Conservation (phyloP, 2,888 invertebrate genomes). For the Pharmacophagus antenor region DNA sequence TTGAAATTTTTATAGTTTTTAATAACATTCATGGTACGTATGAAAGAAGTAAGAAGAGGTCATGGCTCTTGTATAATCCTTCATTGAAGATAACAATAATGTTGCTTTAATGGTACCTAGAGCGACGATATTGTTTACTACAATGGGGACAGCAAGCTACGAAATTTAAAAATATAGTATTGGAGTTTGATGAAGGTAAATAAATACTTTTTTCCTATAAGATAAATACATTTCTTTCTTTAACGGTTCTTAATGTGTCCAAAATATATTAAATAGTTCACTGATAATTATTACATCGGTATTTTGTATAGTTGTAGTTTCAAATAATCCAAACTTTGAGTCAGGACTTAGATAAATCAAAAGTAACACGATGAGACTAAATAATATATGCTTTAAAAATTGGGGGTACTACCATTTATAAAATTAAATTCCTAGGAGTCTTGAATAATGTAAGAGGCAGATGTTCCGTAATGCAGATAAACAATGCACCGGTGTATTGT, state of each 20-base stretch:
- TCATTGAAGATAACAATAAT: neutral
- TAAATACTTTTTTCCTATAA: neutral
- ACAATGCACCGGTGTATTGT: conserved; percentile 21
- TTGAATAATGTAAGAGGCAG: conserved; percentile 17
- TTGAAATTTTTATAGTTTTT: too few species aligned
- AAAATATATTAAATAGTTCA: too few species aligned
- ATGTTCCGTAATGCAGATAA: conserved; percentile 22
- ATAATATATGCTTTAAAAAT: too few species aligned
- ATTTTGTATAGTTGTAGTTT: too few species aligned
- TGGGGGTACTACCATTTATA: neutral
- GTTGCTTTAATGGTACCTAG: too few species aligned
- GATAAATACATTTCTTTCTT: neutral
- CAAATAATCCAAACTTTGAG: too few species aligned
- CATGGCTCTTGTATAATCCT: neutral
- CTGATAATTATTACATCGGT: too few species aligned
- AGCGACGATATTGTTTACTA: too few species aligned
- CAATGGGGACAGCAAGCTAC: too few species aligned
- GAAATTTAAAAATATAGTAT: neutral
- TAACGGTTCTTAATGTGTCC: too few species aligned
- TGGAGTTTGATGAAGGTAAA: neutral
- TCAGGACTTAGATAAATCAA: too few species aligned
- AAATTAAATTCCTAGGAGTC: conserved; percentile 4
- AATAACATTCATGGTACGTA: neutral
- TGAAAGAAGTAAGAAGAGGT: neutral
- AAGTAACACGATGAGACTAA: too few species aligned